Evolutionary conservation across 2,113 vertebrate species (phyloP).

Genomic region (Clarias magur): DNA sequence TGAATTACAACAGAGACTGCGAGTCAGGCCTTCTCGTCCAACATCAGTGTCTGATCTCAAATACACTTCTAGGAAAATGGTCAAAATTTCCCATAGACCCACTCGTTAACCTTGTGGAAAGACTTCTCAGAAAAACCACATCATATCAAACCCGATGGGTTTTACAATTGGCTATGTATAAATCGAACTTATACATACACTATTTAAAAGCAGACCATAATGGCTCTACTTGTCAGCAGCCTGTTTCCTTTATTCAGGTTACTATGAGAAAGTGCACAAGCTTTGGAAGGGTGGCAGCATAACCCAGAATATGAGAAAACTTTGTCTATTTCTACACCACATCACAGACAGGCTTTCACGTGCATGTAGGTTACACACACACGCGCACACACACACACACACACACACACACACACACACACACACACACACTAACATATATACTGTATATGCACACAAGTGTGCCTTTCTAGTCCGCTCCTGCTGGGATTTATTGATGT

Average conservation of each 20-base stretch:
- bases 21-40: too few species aligned
- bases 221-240: not conserved
- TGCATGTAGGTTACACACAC: conserved; percentile 22
- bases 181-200: too few species aligned
- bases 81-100: too few species aligned
- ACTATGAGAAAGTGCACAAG: not conserved
- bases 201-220: not conserved
- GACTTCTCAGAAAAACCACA: too few species aligned
- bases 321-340: not conserved
- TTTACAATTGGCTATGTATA: not conserved
- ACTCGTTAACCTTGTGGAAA: too few species aligned
- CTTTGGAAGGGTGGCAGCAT: not conserved
- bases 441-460: not conserved
- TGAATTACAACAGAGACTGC: too few species aligned
- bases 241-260: not conserved
- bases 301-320: too few species aligned
- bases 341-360: not conserved
- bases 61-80: too few species aligned
- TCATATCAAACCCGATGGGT: too few species aligned
- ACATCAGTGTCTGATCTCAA: too few species aligned
- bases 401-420: not conserved
- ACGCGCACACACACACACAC: conserved; percentile 14
- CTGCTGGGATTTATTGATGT: conserved; percentile 34
- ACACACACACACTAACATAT: not conserved
- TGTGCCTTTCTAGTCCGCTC: conserved; percentile 14